Conservation (phyloP, 2,797 vertebrate genomes). For the Dryobates pubescens region DNA sequence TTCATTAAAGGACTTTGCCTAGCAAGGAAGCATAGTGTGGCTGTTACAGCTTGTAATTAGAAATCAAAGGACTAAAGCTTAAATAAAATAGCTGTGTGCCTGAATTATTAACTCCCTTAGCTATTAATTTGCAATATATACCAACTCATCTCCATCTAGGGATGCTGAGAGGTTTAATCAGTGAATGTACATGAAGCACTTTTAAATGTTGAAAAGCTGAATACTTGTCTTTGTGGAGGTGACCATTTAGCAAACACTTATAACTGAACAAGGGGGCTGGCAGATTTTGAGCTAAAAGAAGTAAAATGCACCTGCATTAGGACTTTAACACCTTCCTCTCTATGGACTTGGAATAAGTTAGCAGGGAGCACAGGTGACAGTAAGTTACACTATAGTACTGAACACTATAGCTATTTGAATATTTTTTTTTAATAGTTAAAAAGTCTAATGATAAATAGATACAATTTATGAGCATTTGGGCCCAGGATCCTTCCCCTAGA, state of each 20-base stretch:
- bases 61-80: slow-evolving; percentile 34
- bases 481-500: neutral
- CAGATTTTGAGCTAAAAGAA: neutral
- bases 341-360: neutral
- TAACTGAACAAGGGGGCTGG: neutral
- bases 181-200: neutral
- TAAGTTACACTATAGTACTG: neutral
- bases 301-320: neutral
- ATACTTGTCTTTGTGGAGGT: neutral
- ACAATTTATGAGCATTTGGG: neutral
- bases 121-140: slow-evolving; percentile 29
- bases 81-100: slow-evolving; percentile 24
- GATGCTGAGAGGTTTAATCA: neutral
- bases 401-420: neutral
- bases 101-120: slow-evolving; percentile 46
- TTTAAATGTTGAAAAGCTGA: neutral
- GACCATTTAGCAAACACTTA: neutral
- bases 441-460: no score
- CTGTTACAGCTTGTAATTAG: slow-evolving; percentile 26
- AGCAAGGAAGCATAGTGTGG: neutral
- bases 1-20: slow-evolving; percentile 36
- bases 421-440: no score
- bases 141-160: neutral
- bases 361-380: neutral
- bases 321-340: neutral